phyloP scores from a whole-genome alignment of 2,113 vertebrate species.

The Delphinapterus leucas region DNA sequence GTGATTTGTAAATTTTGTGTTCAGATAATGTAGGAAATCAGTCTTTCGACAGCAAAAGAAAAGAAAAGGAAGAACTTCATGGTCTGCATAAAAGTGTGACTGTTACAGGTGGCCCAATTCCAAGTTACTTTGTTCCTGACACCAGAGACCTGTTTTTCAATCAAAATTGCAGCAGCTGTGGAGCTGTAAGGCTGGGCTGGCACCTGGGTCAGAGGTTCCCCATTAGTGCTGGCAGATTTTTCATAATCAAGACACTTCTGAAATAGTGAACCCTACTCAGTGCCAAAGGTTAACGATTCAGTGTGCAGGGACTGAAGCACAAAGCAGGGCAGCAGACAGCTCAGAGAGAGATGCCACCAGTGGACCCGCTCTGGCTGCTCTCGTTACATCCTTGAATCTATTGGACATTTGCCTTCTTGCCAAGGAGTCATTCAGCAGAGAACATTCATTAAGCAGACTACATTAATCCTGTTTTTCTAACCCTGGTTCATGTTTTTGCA shows the following conservation, averaged over 20 bases:
- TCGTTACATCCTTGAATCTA: conserved; percentile 22
- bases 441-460: conserved; percentile 65
- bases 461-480: conserved; percentile 64
- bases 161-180: conserved; percentile 67
- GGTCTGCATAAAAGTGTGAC: conserved; percentile 68
- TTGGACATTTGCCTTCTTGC: conserved; percentile 54
- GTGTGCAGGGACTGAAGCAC: conserved; percentile 43
- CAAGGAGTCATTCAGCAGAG: conserved; percentile 46
- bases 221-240: conserved; percentile 54
- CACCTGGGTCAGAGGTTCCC: conserved; percentile 68
- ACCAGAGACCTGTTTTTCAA: conserved; percentile 75
- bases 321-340: conserved; percentile 51
- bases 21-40: conserved; percentile 51
- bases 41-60: conserved; percentile 27
- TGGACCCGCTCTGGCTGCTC: conserved; percentile 38
- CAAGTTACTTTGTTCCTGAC: conserved; percentile 74
- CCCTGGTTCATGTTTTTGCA: conserved; percentile 54
- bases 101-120: conserved; percentile 74
- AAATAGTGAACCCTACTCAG: conserved; percentile 68
- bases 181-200: conserved; percentile 67
- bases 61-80: conserved; percentile 34
- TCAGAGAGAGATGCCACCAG: conserved; percentile 41
- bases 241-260: conserved; percentile 68
- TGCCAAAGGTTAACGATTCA: conserved; percentile 62
- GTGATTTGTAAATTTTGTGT: conserved; percentile 53